Conservation (phyloP, 2,797 vertebrate species). For the Neosalanx taihuensis region DNA sequence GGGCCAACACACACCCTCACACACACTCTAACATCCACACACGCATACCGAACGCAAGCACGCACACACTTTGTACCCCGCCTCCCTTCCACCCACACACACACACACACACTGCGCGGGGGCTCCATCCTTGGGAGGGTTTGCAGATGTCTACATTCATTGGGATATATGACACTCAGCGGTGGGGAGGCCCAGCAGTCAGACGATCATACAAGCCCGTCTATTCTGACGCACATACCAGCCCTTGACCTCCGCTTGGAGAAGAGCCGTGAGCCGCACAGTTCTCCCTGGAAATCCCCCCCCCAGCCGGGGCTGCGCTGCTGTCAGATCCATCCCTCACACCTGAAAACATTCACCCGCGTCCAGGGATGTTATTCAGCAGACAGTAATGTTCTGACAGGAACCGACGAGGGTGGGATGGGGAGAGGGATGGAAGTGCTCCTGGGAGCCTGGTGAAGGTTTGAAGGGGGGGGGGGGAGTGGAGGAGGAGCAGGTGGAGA, state of each 20-base stretch:
- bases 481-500: background rate
- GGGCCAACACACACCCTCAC: background rate
- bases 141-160: constrained; percentile 17
- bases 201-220: background rate
- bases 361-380: too few species aligned
- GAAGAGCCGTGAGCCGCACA: background rate
- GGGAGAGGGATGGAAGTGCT: background rate
- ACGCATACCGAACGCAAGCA: background rate
- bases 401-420: constrained; percentile 10
- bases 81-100: background rate
- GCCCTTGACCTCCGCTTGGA: background rate
- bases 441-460: background rate
- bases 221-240: background rate
- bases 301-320: background rate
- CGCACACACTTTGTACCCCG: too few species aligned
- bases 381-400: too few species aligned
- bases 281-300: background rate
- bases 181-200: constrained; percentile 6
- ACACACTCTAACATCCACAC: background rate
- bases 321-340: background rate
- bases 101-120: background rate
- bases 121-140: background rate
- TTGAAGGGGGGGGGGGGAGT: background rate
- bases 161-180: constrained; percentile 13
- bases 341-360: background rate